Conservation (phyloP, 2,113 vertebrate genomes). For the Dermatemys mawii region DNA sequence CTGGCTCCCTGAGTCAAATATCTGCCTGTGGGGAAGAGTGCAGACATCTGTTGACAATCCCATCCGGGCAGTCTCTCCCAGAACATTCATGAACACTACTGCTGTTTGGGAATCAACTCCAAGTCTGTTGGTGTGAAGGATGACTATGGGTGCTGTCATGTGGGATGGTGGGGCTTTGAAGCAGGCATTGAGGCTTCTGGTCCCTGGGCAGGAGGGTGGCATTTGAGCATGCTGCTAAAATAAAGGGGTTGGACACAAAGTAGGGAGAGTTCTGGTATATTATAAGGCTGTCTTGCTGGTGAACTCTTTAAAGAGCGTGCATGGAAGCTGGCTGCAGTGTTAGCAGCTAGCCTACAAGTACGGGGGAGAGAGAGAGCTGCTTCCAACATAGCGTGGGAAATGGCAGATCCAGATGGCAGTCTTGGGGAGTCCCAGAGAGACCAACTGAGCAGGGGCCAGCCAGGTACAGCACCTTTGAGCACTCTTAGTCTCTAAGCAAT, state of each 20-base stretch:
- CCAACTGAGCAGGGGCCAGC: conserved; percentile 43
- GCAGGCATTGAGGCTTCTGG: background rate
- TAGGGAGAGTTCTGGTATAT: background rate
- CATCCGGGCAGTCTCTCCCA: background rate
- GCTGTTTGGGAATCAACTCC: background rate
- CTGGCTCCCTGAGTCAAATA: background rate
- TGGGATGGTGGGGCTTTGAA: background rate
- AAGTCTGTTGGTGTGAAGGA: conserved; percentile 30
- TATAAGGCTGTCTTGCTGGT: conserved; percentile 32
- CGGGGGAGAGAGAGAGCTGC: background rate
- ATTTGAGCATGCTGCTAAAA: accelerated
- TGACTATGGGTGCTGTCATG: background rate
- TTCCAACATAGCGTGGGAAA: background rate
- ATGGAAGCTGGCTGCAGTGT: background rate
- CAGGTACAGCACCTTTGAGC: background rate
- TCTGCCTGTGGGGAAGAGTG: accelerated
- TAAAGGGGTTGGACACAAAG: conserved; percentile 7
- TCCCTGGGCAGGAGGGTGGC: background rate
- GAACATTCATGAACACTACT: background rate
- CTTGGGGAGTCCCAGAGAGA: conserved; percentile 18
- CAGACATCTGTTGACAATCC: background rate
- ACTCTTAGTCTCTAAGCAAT: background rate
- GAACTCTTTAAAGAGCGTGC: accelerated
- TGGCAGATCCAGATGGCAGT: conserved; percentile 13
- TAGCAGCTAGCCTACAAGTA: conserved; percentile 12